These are phyloP conservation scores for Geothlypis trichas DNA, from an alignment of 2,113 vertebrate species.

Conservation along the genomic window DNA sequence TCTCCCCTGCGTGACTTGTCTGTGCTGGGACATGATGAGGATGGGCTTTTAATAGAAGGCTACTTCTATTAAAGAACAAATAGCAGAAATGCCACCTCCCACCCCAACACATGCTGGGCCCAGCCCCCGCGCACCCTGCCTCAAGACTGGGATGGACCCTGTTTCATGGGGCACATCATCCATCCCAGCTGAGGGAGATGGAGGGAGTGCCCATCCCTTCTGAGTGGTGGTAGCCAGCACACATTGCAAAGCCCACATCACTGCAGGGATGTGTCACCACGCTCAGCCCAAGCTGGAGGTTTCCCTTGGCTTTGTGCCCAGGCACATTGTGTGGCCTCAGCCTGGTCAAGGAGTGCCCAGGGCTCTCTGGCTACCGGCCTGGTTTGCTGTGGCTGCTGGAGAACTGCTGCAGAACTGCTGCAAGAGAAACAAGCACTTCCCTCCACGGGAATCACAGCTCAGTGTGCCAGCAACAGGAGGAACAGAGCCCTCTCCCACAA, in stretches of 20 bases:
- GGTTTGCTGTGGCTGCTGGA: not conserved
- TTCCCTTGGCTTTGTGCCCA: constrained; percentile 19
- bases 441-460: accelerated
- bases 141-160: not conserved
- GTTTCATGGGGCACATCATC: not conserved
- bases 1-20: not conserved
- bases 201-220: not conserved
- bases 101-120: not conserved
- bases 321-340: not conserved
- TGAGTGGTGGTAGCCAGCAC: not conserved
- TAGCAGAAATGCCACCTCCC: constrained; percentile 32
- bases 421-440: not conserved
- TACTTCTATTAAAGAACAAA: not conserved
- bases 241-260: not conserved
- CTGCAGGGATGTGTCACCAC: not conserved
- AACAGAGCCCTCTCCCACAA: not conserved
- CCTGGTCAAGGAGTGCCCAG: not conserved
- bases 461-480: not conserved
- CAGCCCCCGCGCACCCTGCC: accelerated
- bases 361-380: not conserved
- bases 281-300: not conserved
- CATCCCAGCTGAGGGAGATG: not conserved
- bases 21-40: not conserved
- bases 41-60: constrained; percentile 52
- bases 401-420: not conserved